A percentile compares a stretch with the other conserved stretches of the same genome.
Evolutionary conservation across 2,888 invertebrate genomes (phyloP).

Genomic region (Phytoseiulus persimilis): DNA sequence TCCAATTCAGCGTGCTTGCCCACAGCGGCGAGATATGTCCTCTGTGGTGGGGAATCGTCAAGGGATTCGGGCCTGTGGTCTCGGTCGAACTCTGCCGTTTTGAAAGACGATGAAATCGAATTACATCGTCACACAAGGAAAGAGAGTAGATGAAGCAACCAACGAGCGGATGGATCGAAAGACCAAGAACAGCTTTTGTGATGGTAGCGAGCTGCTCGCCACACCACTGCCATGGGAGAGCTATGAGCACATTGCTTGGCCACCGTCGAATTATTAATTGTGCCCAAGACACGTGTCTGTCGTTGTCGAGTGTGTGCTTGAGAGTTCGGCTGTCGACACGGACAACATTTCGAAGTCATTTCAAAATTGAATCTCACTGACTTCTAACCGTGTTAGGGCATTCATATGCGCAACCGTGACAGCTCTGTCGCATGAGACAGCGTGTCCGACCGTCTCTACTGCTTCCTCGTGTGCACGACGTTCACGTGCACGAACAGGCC

Average conservation of each 20-base stretch:
- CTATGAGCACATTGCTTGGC: neutral
- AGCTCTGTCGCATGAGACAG: neutral
- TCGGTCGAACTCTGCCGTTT: neutral
- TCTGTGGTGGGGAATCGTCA: neutral
- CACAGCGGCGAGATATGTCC: neutral
- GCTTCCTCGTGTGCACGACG: too few relatives aligned
- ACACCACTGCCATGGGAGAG: neutral
- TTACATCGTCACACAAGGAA: neutral
- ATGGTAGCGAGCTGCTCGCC: neutral
- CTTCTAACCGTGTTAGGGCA: neutral
- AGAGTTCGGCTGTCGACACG: neutral
- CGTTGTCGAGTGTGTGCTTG: neutral
- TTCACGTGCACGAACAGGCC: too few relatives aligned
- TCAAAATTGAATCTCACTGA: neutral
- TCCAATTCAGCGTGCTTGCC: neutral
- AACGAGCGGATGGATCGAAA: neutral
- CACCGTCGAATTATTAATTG: neutral
- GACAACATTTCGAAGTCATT: neutral
- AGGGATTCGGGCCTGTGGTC: neutral
- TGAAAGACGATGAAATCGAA: neutral
- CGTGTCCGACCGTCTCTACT: neutral
- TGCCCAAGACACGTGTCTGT: neutral
- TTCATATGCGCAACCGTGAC: neutral
- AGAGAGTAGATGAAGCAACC: neutral
- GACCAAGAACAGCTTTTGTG: neutral